Evolutionary conservation across 2,888 invertebrate species (phyloP).

Genomic region (Eristalis intricaria): DNA sequence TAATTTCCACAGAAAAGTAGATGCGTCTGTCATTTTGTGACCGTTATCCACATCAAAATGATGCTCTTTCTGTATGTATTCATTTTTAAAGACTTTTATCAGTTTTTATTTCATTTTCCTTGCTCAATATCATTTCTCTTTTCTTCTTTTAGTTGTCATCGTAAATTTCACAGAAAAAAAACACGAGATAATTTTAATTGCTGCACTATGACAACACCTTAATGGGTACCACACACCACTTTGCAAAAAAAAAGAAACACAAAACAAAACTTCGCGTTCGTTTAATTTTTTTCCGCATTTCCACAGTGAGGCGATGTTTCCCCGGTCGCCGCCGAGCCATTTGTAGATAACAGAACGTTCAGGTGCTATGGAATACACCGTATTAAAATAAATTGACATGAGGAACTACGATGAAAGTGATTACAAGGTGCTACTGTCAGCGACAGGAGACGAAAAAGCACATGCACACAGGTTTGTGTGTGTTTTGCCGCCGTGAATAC

Average conservation of each 20-base stretch:
- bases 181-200: constrained; percentile 46
- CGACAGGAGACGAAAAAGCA: constrained; percentile 3
- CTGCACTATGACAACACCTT: constrained; percentile 14
- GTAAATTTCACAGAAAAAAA: constrained; percentile 38
- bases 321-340: too few relatives aligned
- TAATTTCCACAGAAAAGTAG: constrained; percentile 15
- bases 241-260: background rate
- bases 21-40: constrained; percentile 10
- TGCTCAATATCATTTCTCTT: background rate
- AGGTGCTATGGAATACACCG: constrained; percentile 28
- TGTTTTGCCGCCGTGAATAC: background rate
- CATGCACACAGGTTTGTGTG: background rate
- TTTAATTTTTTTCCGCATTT: background rate
- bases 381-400: constrained; percentile 54
- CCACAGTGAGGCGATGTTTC: background rate
- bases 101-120: background rate
- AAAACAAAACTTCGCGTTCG: background rate
- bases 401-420: constrained; percentile 44
- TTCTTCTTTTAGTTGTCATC: constrained; percentile 4
- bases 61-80: constrained; percentile 12
- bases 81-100: background rate
- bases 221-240: background rate
- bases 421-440: constrained; percentile 43
- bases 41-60: constrained; percentile 16
- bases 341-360: constrained; percentile 49